Conservation (phyloP, 2,797 vertebrate species). For the Rhyacichthys aspro region DNA sequence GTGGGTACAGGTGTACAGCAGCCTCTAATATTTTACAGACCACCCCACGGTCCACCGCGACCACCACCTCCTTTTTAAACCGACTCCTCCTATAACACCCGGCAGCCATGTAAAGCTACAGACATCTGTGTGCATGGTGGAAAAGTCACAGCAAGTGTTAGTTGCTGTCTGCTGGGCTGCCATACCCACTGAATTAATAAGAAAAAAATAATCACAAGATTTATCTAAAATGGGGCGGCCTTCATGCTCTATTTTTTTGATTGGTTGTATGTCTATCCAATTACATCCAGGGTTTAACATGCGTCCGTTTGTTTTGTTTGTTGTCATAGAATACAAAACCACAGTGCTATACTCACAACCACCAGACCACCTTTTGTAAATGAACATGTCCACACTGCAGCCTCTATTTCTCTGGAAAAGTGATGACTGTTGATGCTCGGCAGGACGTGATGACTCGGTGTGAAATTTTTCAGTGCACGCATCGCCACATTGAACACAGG, state of each 20-base stretch:
- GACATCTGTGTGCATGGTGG: background rate
- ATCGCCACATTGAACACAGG: too few relatives aligned
- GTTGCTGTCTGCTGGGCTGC: too few relatives aligned
- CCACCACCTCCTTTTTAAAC: background rate
- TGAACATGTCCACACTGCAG: too few relatives aligned
- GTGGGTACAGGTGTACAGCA: slow-evolving; percentile 47
- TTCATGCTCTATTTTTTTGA: too few relatives aligned
- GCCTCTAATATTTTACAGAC: slow-evolving; percentile 31
- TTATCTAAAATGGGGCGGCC: too few relatives aligned
- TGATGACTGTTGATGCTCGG: slow-evolving; percentile 20
- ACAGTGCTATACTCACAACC: slow-evolving; percentile 2
- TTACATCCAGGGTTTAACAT: too few relatives aligned
- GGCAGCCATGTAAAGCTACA: background rate
- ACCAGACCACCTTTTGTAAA: too few relatives aligned
- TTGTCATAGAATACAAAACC: background rate
- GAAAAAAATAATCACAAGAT: too few relatives aligned
- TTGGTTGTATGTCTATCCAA: too few relatives aligned
- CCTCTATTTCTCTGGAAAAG: slow-evolving; percentile 16
- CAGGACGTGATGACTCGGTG: slow-evolving; percentile 26
- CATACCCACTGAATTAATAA: too few relatives aligned
- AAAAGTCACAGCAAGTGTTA: background rate
- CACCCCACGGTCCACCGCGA: slow-evolving; percentile 20
- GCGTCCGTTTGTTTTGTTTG: too few relatives aligned
- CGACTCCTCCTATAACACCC: background rate
- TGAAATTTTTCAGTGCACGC: slow-evolving; percentile 35